Evolutionary conservation across 1,140 invertebrate genomes (phyloP), one percentile per base, ranked within the genome.

Genomic region (Probaryconus sp.): DNA sequence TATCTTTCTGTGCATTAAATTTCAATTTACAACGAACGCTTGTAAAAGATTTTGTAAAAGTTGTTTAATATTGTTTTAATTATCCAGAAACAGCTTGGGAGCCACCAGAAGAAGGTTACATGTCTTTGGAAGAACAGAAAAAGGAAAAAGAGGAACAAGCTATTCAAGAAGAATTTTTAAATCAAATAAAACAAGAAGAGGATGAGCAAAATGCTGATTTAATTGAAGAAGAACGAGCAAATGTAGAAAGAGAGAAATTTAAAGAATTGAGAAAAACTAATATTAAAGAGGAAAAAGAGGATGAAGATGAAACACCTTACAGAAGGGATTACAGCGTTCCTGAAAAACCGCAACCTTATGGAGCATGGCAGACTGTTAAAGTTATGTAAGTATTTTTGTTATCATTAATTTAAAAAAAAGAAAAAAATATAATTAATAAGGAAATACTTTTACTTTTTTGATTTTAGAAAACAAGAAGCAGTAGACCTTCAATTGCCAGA

Each of bases 11-110:
- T n/a, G n/a, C n/a, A n/a, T n/a, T n/a, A n/a, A n/a, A n/a, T n/a
- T n/a, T n/a, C n/a, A n/a, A n/a, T n/a, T n/a, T n/a, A n/a, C n/a
- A n/a, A n/a, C n/a, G n/a, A n/a, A n/a, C n/a, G n/a, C n/a, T n/a
- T n/a, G n/a, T n/a, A n/a, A n/a, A n/a, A n/a, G n/a, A n/a, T n/a
- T n/a, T n/a, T n/a, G n/a, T n/a, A n/a, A n/a, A n/a, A n/a, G n/a
- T n/a, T n/a, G n/a, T n/a, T n/a, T n/a, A n/a, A n/a, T n/a, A n/a
- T n/a, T n/a, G n/a, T n/a, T 20, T 17, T 30, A 48, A 45, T 16
- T 20, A 50, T 69, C 2, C 72, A 90, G 92, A 93, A 85, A 90
- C 92, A 0, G 81, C 89, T 1, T 93, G 92, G 92, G 89, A 92
- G 47, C 83, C 88, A 16, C 93, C 93, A 5, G 86, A 85, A 18